Evolutionary conservation across 2,797 vertebrate genomes (phyloP).

Genomic region (Scolopax bukidnonensis): DNA sequence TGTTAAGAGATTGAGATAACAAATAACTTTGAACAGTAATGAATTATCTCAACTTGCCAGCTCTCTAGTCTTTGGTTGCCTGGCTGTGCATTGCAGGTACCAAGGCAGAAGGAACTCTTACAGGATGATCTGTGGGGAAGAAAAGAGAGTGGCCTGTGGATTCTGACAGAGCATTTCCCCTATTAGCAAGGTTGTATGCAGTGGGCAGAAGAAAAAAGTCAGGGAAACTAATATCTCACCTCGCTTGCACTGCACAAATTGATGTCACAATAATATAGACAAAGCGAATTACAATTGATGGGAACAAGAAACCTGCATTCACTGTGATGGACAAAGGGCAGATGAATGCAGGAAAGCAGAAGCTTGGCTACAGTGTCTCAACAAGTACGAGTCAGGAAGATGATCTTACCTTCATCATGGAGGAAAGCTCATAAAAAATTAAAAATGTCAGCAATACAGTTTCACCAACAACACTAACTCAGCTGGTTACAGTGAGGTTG

Average conservation of each 20-base stretch:
- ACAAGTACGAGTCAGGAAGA: background rate
- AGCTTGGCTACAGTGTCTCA: background rate
- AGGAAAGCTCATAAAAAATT: background rate
- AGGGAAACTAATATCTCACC: background rate
- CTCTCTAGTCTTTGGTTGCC: conserved; percentile 47
- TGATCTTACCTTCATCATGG: background rate
- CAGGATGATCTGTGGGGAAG: conserved; percentile 34
- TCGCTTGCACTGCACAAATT: background rate
- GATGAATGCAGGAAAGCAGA: background rate
- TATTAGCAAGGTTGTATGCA: background rate
- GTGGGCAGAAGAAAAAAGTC: background rate
- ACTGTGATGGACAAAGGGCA: background rate
- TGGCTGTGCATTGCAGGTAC: conserved; percentile 40
- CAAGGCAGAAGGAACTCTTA: conserved; percentile 46
- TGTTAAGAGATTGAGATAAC: background rate
- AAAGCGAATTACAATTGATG: background rate
- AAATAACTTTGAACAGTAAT: conserved; percentile 27
- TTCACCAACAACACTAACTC: background rate
- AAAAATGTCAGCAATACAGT: background rate
- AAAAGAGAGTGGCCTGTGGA: conserved; percentile 26
- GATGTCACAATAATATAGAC: background rate
- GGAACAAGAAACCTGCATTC: background rate
- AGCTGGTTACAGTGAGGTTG: background rate
- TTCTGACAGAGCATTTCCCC: background rate
- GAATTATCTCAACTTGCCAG: conserved; percentile 47